Evolutionary conservation across 2,888 invertebrate genomes (phyloP).

Genomic region (Rhingia rostrata): DNA sequence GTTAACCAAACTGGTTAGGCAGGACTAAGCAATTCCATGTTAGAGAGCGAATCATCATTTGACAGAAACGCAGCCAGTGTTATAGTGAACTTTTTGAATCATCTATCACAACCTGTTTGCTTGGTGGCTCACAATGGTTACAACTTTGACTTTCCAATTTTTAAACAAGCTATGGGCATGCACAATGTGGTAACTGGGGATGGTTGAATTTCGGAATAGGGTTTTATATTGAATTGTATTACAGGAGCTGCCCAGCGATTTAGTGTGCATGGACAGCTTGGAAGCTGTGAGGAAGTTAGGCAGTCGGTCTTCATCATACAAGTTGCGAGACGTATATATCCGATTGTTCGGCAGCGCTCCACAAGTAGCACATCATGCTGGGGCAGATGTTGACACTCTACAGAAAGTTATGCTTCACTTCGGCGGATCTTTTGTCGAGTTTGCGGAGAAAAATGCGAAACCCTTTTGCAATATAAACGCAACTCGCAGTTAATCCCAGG

Average conservation of each 20-base stretch:
- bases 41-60: conserved; percentile 87
- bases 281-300: conserved; percentile 85
- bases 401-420: conserved; percentile 85
- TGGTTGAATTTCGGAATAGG: not conserved
- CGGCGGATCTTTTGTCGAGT: conserved; percentile 85
- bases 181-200: conserved; percentile 81
- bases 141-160: conserved; percentile 90
- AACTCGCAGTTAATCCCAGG: too few species aligned
- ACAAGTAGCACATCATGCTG: conserved; percentile 86
- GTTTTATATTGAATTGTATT: not conserved
- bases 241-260: conserved; percentile 83
- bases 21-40: conserved; percentile 87
- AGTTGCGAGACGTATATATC: conserved; percentile 84
- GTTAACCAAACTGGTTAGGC: not conserved
- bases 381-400: conserved; percentile 87
- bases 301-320: conserved; percentile 81
- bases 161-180: conserved; percentile 86
- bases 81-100: conserved; percentile 86
- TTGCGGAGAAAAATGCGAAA: conserved; percentile 79
- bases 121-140: conserved; percentile 92
- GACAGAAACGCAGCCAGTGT: conserved; percentile 84
- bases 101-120: conserved; percentile 88
- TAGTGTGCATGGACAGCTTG: conserved; percentile 88
- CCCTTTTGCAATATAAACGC: too few species aligned
- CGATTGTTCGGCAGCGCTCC: conserved; percentile 84